Percentiles rank a stretch among this genome's conserved stretches.
Conservation (phyloP, 2,888 invertebrate species). For the Trissolcus japonicus region DNA sequence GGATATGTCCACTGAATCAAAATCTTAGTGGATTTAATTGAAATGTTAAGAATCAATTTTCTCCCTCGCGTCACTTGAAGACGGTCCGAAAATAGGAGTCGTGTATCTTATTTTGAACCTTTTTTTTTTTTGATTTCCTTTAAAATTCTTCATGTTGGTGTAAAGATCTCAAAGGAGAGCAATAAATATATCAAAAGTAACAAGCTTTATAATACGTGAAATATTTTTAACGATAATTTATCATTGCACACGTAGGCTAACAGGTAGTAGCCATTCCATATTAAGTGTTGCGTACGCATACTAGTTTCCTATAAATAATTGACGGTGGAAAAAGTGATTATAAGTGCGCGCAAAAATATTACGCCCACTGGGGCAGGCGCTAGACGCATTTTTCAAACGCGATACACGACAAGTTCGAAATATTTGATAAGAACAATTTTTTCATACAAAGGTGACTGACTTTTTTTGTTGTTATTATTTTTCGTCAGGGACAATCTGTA, state of each 20-base stretch:
- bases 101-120: neutral
- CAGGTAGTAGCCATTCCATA: conserved; percentile 56
- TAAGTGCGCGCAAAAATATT: conserved; percentile 50
- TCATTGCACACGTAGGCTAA: conserved; percentile 49
- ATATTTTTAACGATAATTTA: conserved; percentile 45
- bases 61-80: no score
- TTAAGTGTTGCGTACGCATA: conserved; percentile 57
- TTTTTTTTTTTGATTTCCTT: neutral
- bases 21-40: no score
- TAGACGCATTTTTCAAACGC: conserved; percentile 66
- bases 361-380: conserved; percentile 63
- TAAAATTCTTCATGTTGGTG: no score
- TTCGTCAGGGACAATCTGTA: conserved; percentile 86
- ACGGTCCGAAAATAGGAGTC: no score
- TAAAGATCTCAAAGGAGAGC: neutral
- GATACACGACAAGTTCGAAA: conserved; percentile 43
- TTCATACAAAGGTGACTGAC: neutral
- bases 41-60: no score
- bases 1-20: no score
- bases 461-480: conserved; percentile 6
- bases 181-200: conserved; percentile 22
- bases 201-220: conserved; percentile 30
- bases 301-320: conserved; percentile 50
- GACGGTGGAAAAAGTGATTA: conserved; percentile 60
- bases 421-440: neutral